Evolutionary conservation across 2,797 vertebrate species (phyloP), one percentile per base, ranked within the genome.

Genomic region (Craterocephalus amniculus): DNA sequence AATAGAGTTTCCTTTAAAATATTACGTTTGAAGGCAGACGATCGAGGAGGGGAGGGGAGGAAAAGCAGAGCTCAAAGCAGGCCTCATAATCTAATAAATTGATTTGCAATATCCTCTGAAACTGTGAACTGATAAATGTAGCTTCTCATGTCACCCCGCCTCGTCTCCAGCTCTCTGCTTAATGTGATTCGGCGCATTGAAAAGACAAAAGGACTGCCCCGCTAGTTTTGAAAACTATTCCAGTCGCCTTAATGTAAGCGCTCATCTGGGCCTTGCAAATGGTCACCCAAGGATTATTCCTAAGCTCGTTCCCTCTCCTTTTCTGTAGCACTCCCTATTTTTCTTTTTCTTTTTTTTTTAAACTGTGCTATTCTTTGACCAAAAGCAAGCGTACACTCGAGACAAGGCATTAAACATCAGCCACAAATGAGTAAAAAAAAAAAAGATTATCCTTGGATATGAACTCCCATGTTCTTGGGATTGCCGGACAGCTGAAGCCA

Each of bases 41-140:
- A 73, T 40, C 54, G 78, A 54, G 35, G 57, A 67, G 63, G 58
- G 56, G 35, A 6, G 38, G 64, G 66, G 43, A 72, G 77, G 78
- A 76, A 87, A 83, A 88, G 83, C 85, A 86, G 81, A 88, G 91
- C 92, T 92, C 93, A 94, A 93, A 93, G 92, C 88, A 87, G 83
- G 80, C 90, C 80, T 87, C 87, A 79, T 94, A 95, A 95, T 95
- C 93, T 95, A 94, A 95, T 94, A 94, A 95, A 95, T 94, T 94
- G 94, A 95, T 95, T 95, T 93, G 90, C 89, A 89, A 88, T 91
- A 90, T 94, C 92, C 92, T 89, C 89, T 90, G 88, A 92, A 92
- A 93, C 89, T 94, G 93, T 94, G 92, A 94, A 92, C 89, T 91
- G 92, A 94, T 91, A 91, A 93, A 92, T 88, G 90, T 75, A 76